phyloP scores from a whole-genome alignment of 2,888 invertebrate genomes.

The Anarsia innoxiella region DNA sequence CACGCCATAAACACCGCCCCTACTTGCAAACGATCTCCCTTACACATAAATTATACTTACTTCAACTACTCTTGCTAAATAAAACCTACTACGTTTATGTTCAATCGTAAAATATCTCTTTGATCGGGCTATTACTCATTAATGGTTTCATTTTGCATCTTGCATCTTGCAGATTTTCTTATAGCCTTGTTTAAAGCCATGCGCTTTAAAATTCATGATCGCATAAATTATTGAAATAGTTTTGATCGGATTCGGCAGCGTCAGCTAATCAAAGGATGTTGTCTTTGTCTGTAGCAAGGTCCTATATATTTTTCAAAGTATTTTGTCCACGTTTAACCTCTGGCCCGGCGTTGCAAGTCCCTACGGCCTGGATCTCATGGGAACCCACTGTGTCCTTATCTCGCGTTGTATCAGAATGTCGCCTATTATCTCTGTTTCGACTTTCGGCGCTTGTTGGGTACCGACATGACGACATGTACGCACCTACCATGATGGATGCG shows the following conservation, averaged over 20 bases:
- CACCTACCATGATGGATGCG: constrained; percentile 69
- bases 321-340: constrained; percentile 57
- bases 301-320: constrained; percentile 29
- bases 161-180: not conserved
- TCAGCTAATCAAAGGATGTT: constrained; percentile 1
- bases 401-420: constrained; percentile 69
- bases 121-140: constrained; percentile 24
- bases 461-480: constrained; percentile 54
- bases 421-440: constrained; percentile 68
- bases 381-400: constrained; percentile 64
- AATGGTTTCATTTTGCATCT: not conserved
- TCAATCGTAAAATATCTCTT: constrained; percentile 28
- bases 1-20: constrained; percentile 31
- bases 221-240: constrained; percentile 29
- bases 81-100: constrained; percentile 21
- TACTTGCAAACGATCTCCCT: constrained; percentile 24
- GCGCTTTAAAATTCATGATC: constrained; percentile 21
- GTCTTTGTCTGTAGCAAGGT: too few species aligned
- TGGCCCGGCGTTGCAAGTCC: constrained; percentile 39
- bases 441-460: constrained; percentile 64
- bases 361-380: constrained; percentile 56
- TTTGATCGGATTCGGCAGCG: not conserved
- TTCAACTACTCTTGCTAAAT: constrained; percentile 21
- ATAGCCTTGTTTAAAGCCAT: too few species aligned
- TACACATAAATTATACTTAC: constrained; percentile 36